A percentile compares a stretch with the other conserved stretches of the same genome.
These are phyloP conservation scores for Neomorphus geoffroyi DNA, from an alignment of 2,797 vertebrate genomes.

Conservation along the genomic window DNA sequence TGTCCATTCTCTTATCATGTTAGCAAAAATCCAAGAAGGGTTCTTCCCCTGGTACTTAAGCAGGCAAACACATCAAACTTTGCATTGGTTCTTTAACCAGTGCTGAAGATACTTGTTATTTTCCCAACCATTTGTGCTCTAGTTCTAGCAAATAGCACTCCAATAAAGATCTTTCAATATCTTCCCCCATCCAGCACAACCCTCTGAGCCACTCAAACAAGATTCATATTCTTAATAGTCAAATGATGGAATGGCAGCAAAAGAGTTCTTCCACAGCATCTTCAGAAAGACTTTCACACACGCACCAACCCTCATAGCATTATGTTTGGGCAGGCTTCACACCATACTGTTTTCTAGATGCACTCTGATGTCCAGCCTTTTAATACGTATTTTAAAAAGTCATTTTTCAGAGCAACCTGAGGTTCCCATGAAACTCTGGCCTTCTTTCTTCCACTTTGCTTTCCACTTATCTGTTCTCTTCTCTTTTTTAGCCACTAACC, in stretches of 20 bases:
- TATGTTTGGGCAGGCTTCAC: not conserved
- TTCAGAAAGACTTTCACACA: not conserved
- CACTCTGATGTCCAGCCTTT: not conserved
- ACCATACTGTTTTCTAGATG: not conserved
- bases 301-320: not conserved
- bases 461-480: not conserved
- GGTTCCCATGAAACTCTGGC: not conserved
- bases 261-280: not conserved
- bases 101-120: not conserved
- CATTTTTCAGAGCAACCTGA: not conserved
- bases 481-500: not conserved
- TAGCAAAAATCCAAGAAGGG: not conserved
- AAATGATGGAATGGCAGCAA: not conserved
- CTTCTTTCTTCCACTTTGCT: not conserved
- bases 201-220: not conserved
- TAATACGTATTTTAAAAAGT: not conserved
- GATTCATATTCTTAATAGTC: not conserved
- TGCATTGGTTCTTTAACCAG: not conserved
- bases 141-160: not conserved
- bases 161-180: not conserved
- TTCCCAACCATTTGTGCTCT: not conserved
- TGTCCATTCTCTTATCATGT: not conserved
- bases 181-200: not conserved
- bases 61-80: not conserved
- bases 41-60: not conserved